Conservation (phyloP, 2,797 vertebrate species). For the Lepus townsendii region DNA sequence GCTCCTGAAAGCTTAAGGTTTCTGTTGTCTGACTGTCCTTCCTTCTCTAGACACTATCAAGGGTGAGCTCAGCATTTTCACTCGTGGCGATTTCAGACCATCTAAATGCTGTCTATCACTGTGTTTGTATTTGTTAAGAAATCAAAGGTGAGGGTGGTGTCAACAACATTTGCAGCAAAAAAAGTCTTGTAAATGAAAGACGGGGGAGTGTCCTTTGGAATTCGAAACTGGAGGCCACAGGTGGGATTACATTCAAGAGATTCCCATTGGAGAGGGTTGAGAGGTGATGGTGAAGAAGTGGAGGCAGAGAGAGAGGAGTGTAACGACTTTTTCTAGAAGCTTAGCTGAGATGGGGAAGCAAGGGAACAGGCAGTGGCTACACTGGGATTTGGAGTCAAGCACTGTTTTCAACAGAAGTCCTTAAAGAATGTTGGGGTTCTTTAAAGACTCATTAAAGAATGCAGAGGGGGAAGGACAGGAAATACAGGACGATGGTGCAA, state of each 20-base stretch:
- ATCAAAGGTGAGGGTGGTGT: background rate
- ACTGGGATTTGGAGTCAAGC: background rate
- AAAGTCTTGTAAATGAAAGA: background rate
- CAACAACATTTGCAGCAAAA: background rate
- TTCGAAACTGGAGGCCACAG: background rate
- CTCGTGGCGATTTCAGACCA: background rate
- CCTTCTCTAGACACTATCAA: background rate
- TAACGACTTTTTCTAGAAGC: background rate
- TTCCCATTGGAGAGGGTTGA: background rate
- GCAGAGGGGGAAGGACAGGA: background rate
- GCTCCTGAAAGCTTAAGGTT: background rate
- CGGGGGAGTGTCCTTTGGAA: background rate
- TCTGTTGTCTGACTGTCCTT: background rate
- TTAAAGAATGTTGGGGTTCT: background rate
- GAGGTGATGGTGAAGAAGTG: background rate
- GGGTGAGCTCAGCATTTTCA: background rate
- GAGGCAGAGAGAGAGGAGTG: background rate
- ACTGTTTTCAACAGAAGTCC: background rate
- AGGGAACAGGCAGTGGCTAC: background rate
- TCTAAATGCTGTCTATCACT: background rate
- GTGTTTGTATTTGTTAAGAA: background rate
- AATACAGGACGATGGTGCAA: no score
- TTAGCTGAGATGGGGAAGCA: background rate
- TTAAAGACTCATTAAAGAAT: no score
- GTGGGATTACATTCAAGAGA: background rate